A percentile compares a stretch with the other conserved stretches of the same genome.
Conservation (phyloP, 2,797 vertebrate species). For the Coregonus suidteri region DNA sequence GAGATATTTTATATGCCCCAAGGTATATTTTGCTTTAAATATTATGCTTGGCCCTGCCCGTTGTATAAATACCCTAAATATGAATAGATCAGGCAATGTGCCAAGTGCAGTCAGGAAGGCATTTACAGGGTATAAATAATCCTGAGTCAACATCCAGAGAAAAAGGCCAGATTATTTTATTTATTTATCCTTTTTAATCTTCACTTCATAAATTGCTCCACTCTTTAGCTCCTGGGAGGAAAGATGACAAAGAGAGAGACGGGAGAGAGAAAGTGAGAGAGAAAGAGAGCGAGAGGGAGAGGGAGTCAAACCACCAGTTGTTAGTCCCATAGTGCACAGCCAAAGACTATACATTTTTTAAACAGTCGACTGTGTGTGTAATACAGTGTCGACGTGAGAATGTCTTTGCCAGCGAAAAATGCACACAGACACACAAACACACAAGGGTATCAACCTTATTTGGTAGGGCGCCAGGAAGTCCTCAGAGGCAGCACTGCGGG, state of each 20-base stretch:
- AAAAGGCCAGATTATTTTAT: constrained; percentile 76
- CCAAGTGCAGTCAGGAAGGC: constrained; percentile 84
- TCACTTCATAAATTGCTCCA: constrained; percentile 57
- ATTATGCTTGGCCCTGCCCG: constrained; percentile 84
- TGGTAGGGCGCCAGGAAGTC: constrained; percentile 63
- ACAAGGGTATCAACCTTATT: constrained; percentile 52
- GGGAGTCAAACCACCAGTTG: constrained; percentile 16
- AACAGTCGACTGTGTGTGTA: constrained; percentile 17
- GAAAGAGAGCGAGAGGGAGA: constrained; percentile 20
- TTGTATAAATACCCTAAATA: constrained; percentile 87
- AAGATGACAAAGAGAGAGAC: constrained; percentile 33
- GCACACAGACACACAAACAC: constrained; percentile 14
- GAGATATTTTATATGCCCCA: constrained; percentile 79
- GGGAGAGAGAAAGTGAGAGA: not conserved
- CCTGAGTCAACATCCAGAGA: constrained; percentile 83
- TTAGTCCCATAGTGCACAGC: constrained; percentile 5
- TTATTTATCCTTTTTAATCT: constrained; percentile 81
- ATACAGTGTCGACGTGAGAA: constrained; percentile 33
- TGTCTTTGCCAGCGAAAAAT: constrained; percentile 29
- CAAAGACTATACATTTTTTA: constrained; percentile 17
- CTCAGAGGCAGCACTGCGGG: constrained; percentile 52
- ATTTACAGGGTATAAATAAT: constrained; percentile 90
- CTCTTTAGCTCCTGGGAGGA: constrained; percentile 44
- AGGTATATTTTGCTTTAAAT: constrained; percentile 86
- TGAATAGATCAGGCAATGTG: constrained; percentile 82